Evolutionary conservation across 2,113 vertebrate genomes (phyloP).

Genomic region (Gymnobelideus leadbeateri): DNA sequence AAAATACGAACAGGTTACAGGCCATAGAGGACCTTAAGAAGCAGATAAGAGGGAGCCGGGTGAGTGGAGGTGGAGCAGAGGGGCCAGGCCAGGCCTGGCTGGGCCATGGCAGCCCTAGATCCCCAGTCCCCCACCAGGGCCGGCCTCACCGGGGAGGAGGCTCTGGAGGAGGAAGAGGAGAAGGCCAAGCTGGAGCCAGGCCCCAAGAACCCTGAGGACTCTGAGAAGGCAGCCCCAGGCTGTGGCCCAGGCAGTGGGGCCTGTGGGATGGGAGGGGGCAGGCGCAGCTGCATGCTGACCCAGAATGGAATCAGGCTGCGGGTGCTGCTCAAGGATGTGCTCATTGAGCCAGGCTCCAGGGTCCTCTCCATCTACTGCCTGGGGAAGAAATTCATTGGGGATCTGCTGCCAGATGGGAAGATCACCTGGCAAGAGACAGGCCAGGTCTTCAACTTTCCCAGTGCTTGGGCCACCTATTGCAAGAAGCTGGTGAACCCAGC

Average conservation of each 20-base stretch:
- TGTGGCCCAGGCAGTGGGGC: slow-evolving; percentile 49
- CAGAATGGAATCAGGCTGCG: slow-evolving; percentile 94
- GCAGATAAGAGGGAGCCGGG: no score
- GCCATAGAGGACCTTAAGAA: no score
- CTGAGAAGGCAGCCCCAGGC: slow-evolving; percentile 84
- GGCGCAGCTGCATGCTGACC: slow-evolving; percentile 90
- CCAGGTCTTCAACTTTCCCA: slow-evolving; percentile 97
- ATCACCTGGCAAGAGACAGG: slow-evolving; percentile 97
- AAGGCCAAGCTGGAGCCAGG: slow-evolving; percentile 80
- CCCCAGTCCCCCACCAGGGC: slow-evolving; percentile 67
- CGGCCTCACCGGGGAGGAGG: slow-evolving; percentile 79
- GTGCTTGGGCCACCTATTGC: slow-evolving; percentile 98
- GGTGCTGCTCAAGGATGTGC: slow-evolving; percentile 93
- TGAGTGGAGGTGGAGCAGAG: not conserved
- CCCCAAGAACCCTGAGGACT: slow-evolving; percentile 82
- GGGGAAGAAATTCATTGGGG: slow-evolving; percentile 97
- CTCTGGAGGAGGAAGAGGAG: slow-evolving; percentile 85
- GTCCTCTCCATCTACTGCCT: slow-evolving; percentile 96
- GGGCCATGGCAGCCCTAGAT: slow-evolving; percentile 73
- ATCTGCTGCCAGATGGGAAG: slow-evolving; percentile 93
- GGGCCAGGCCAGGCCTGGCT: not conserved
- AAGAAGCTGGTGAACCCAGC: slow-evolving; percentile 97
- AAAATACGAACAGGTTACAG: no score
- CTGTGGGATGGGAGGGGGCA: slow-evolving; percentile 68
- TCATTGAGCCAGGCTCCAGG: slow-evolving; percentile 93